phyloP scores from a whole-genome alignment of 2,797 vertebrate species.

The Galago senegalensis region DNA sequence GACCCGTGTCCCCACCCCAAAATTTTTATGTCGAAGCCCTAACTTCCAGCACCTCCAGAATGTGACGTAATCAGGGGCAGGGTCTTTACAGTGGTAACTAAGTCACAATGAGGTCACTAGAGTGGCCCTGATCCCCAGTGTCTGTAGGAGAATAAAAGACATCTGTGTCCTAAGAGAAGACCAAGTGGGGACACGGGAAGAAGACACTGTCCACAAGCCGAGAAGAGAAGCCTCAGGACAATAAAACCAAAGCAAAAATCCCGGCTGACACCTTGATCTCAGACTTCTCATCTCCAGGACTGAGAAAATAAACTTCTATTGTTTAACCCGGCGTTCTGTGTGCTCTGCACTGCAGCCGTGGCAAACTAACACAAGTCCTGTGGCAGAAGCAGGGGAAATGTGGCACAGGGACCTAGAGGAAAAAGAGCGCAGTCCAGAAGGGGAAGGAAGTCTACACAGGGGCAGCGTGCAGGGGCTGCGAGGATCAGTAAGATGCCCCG shows the following conservation, averaged over 20 bases:
- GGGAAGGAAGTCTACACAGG: too few relatives aligned
- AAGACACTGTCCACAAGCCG: neutral
- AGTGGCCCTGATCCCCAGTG: neutral
- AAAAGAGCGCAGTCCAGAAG: neutral
- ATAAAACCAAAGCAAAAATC: neutral
- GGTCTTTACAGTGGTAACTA: neutral
- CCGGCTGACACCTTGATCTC: neutral
- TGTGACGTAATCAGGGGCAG: neutral
- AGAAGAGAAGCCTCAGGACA: neutral
- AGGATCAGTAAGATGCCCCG: neutral
- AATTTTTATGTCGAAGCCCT: neutral
- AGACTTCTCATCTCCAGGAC: neutral
- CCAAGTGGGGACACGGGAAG: neutral
- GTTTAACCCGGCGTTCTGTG: neutral
- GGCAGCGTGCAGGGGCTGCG: too few relatives aligned
- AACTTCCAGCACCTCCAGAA: neutral
- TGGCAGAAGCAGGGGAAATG: neutral
- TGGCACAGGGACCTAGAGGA: fast-evolving
- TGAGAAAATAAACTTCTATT: neutral
- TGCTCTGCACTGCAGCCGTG: neutral
- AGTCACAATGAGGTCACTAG: neutral
- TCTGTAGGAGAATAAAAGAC: neutral
- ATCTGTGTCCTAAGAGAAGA: neutral
- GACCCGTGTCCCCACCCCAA: neutral
- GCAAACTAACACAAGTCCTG: fast-evolving